Conservation (phyloP, 2,888 invertebrate species). For the Hymenopus coronatus region DNA sequence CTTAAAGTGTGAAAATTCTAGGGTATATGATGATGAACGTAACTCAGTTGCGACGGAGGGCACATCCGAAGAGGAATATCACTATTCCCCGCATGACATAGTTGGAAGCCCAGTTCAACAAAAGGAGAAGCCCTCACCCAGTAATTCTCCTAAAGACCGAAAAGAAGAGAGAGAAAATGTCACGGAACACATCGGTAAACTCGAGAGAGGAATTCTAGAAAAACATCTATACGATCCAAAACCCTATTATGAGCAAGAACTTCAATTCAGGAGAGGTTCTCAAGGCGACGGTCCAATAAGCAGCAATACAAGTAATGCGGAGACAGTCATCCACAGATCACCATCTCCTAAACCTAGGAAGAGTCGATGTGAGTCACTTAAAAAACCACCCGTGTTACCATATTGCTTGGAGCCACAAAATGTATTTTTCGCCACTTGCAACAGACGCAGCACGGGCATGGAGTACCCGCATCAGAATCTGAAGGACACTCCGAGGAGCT, state of each 20-base stretch:
- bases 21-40: not conserved
- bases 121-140: not conserved
- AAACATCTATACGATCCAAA: not conserved
- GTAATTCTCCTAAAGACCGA: not conserved
- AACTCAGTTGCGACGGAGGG: not conserved
- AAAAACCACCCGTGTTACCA: not conserved
- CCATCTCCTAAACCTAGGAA: not conserved
- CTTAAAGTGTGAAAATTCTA: not conserved
- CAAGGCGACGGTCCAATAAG: not conserved
- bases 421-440: not conserved
- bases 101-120: not conserved
- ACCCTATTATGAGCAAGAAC: not conserved
- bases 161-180: not conserved
- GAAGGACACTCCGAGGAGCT: not conserved
- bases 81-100: not conserved
- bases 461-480: not conserved
- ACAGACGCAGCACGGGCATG: not conserved
- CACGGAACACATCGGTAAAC: not conserved
- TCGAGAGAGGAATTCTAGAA: not conserved
- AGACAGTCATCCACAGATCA: not conserved
- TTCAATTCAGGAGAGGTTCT: not conserved
- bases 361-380: not conserved
- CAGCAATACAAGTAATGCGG: not conserved
- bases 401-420: not conserved
- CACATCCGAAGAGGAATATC: not conserved